These are phyloP conservation scores for Urocynchramus pylzowi DNA, from an alignment of 2,113 vertebrate species.

Conservation along the genomic window DNA sequence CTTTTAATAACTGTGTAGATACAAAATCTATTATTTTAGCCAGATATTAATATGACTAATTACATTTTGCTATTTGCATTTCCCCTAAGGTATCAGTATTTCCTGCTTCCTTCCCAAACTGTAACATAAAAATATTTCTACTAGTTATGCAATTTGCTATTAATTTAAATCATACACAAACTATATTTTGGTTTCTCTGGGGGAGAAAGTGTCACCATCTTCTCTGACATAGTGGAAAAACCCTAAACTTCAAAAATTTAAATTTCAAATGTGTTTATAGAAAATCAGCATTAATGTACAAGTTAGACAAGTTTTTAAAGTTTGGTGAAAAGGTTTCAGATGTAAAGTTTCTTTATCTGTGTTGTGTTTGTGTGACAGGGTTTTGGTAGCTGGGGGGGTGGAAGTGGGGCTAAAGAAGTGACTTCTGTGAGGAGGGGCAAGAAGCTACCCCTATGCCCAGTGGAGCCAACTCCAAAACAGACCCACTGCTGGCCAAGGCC, in stretches of 20 bases:
- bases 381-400: not conserved
- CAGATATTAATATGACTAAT: not conserved
- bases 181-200: not conserved
- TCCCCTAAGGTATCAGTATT: not conserved
- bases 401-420: not conserved
- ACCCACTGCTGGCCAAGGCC: fast-evolving
- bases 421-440: not conserved
- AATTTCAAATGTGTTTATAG: not conserved
- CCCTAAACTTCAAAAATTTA: not conserved
- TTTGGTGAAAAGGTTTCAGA: not conserved
- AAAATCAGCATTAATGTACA: not conserved
- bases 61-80: not conserved
- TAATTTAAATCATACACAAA: not conserved
- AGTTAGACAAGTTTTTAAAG: not conserved
- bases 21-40: not conserved
- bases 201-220: not conserved
- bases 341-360: not conserved
- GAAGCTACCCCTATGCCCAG: not conserved
- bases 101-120: not conserved
- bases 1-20: not conserved
- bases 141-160: not conserved
- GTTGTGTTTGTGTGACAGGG: not conserved
- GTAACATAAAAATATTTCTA: not conserved
- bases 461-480: not conserved
- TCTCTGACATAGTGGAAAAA: not conserved